A percentile compares a stretch with the other conserved stretches of the same genome.
phyloP scores from a whole-genome alignment of 2,888 invertebrate genomes.

The Augiades crinisus region DNA sequence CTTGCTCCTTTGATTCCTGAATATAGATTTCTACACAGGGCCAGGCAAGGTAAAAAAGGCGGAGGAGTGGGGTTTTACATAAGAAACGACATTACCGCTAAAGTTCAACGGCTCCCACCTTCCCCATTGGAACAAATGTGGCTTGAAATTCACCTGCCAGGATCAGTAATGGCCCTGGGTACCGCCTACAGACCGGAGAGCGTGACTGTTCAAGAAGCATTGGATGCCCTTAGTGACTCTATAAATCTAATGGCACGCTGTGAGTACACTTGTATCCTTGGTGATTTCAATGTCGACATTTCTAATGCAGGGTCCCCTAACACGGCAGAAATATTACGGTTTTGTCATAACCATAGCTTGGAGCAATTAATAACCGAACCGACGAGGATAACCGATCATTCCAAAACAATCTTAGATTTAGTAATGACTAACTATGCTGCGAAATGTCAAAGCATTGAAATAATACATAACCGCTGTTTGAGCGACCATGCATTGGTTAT shows the following conservation, averaged over 20 bases:
- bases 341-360: slow-evolving; percentile 5
- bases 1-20: slow-evolving; percentile 13
- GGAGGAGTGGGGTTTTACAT: slow-evolving; percentile 21
- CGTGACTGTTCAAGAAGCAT: neutral
- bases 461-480: neutral
- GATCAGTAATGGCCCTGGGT: slow-evolving; percentile 5
- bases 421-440: neutral
- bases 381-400: neutral
- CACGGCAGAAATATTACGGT: neutral
- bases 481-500: slow-evolving; percentile 25
- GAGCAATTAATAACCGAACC: slow-evolving; percentile 6
- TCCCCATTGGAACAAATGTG: neutral
- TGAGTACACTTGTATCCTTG: neutral
- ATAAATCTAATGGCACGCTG: neutral
- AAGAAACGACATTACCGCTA: slow-evolving; percentile 17
- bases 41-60: slow-evolving; percentile 15
- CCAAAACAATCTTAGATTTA: neutral
- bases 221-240: neutral
- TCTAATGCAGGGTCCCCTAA: neutral
- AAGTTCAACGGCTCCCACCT: neutral
- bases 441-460: neutral
- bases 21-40: slow-evolving; percentile 16
- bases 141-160: slow-evolving; percentile 1
- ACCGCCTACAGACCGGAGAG: neutral
- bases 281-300: neutral